Evolutionary conservation across 1,140 invertebrate genomes (phyloP).

Genomic region (Tetragonula clypearis): DNA sequence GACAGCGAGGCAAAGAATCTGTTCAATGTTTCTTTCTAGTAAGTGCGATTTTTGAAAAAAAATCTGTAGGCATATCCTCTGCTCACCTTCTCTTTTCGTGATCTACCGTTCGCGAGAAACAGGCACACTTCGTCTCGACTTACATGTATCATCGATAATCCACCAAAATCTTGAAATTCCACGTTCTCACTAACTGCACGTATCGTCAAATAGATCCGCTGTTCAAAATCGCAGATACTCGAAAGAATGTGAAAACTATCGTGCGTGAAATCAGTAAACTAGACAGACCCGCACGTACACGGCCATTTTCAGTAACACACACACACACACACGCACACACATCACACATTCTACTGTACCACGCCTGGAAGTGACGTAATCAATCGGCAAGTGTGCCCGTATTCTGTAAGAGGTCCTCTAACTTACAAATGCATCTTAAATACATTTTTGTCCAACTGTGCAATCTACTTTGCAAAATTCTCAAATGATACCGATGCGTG

Average conservation of each 20-base stretch:
- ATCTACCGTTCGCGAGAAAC: conserved; percentile 45
- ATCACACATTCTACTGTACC: conserved; percentile 62
- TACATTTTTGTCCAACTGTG: not conserved
- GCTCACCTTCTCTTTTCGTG: conserved; percentile 48
- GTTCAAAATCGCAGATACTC: not conserved
- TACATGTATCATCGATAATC: conserved; percentile 13
- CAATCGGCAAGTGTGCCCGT: conserved; percentile 54
- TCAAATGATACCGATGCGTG: not conserved
- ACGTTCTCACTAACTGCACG: not conserved
- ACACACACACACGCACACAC: conserved; percentile 7
- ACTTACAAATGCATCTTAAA: conserved; percentile 35
- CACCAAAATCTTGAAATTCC: not conserved
- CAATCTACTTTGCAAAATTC: not conserved
- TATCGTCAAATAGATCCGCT: conserved; percentile 2
- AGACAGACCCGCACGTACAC: conserved; percentile 63
- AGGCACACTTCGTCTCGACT: conserved; percentile 38
- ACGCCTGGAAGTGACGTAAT: conserved; percentile 75
- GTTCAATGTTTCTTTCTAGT: not conserved
- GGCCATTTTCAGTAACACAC: conserved; percentile 77
- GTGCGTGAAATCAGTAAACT: conserved; percentile 55
- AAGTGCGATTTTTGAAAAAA: conserved; percentile 19
- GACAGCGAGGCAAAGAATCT: not conserved
- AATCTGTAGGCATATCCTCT: conserved; percentile 38
- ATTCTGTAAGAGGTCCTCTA: conserved; percentile 31
- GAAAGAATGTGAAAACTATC: conserved; percentile 40